A percentile compares a stretch with the other conserved stretches of the same genome.
Evolutionary conservation across 2,113 vertebrate species (phyloP).

Genomic region (Cebus imitator): DNA sequence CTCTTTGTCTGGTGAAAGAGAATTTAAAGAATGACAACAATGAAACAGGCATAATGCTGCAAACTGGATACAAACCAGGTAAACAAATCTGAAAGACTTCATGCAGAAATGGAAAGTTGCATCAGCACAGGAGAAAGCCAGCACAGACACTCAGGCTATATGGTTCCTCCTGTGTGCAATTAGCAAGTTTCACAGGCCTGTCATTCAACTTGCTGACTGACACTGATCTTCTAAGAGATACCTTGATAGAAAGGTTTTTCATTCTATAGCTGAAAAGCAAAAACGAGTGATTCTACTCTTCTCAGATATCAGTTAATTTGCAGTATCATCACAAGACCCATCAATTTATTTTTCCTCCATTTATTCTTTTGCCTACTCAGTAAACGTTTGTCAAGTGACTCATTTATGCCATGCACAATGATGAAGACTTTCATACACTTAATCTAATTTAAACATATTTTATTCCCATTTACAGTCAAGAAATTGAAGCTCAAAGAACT

Average conservation of each 20-base stretch:
- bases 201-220: not conserved
- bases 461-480: not conserved
- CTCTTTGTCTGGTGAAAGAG: conserved; percentile 72
- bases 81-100: conserved; percentile 67
- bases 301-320: not conserved
- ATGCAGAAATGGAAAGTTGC: conserved; percentile 26
- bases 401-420: not conserved
- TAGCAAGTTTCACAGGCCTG: not conserved
- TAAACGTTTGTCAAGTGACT: not conserved
- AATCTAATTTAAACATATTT: not conserved
- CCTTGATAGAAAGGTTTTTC: not conserved
- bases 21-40: conserved; percentile 45
- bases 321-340: not conserved
- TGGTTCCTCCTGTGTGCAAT: not conserved
- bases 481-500: not conserved
- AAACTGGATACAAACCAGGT: conserved; percentile 59
- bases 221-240: not conserved
- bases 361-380: not conserved
- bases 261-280: not conserved
- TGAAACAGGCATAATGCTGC: conserved; percentile 42
- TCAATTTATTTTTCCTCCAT: not conserved
- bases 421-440: not conserved
- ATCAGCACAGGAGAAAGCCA: not conserved
- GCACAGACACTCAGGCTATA: not conserved
- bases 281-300: not conserved